Base-by-base conservation (phyloP, 2,113 vertebrate genomes). In the Sardina pilchardus region DNA sequence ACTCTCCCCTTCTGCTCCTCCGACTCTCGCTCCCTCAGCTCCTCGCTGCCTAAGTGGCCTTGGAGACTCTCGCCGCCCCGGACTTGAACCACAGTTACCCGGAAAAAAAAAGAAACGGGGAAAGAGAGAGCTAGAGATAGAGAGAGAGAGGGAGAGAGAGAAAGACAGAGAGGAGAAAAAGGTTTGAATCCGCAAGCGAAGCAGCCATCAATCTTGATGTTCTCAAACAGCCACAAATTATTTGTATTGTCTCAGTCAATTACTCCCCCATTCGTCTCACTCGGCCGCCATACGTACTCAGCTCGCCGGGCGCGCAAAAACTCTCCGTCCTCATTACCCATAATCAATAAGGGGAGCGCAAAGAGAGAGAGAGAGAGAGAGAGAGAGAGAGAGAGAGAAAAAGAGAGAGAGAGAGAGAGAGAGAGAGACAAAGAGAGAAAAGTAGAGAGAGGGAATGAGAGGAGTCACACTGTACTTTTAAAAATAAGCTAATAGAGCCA, bases 211-310 rank as follows among this genome's bases (percentile, higher is more conserved):
- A 90, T 94, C 92, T 92, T 90, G 81, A 93, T 93, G 90, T 90
- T 92, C 92, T 90, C 90, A 83, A 91, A 89, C 88, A 91, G 89
- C 88, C 89, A 89, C 92, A 93, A 91, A 93, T 93, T 91, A 93
- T 94, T 94, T 93, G 89, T 91, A 91, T 92, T 93, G 92, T 94
- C 92, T 92, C 91, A 92, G 82, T 91, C 91, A 91, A 93, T 93
- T 93, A 93, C 86, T 89, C 85, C 86, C 53, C 87, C 85, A 91
- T 93, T 91, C 85, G 87, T 90, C 91, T 91, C 59, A 81, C 56
- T 85, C 71, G 47, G 47, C 85, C 53, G 50, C 83, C 83, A 63
- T 19, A 45, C 14, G 26, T 53, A 43, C 30, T 78, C 71, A 34
- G 7, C 53, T 50, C 19, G 17, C 4, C 47, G 39, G 12, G 19